Conservation (phyloP, 2,797 vertebrate species). For the Urocyon cinereoargenteus region DNA sequence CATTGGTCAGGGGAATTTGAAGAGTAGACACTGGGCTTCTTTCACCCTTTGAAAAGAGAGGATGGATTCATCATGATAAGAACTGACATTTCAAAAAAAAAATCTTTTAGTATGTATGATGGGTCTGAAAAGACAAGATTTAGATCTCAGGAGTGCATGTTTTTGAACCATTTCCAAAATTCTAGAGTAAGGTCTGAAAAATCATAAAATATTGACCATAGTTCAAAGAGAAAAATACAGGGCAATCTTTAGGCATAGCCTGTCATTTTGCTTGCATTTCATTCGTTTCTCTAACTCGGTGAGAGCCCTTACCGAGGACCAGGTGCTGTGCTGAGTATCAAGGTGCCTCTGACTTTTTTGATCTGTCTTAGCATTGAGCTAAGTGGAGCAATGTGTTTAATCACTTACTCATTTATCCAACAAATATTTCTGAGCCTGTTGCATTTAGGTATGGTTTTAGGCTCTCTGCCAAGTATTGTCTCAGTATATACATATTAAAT, state of each 20-base stretch:
- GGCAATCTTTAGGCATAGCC: neutral
- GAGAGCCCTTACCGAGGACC: neutral
- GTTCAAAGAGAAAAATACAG: neutral
- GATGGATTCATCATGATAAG: neutral
- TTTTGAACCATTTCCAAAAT: slow-evolving; percentile 35
- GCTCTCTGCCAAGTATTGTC: neutral
- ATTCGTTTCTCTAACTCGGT: neutral
- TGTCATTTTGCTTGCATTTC: neutral
- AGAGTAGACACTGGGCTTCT: neutral
- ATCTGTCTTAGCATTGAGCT: neutral
- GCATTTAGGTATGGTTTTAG: neutral
- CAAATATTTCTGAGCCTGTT: neutral
- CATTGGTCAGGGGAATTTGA: neutral
- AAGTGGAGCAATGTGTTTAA: neutral
- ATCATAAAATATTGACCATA: neutral
- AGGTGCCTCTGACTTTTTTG: neutral
- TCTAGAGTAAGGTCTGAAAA: neutral
- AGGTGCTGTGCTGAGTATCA: neutral
- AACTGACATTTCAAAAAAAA: neutral
- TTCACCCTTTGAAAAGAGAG: neutral
- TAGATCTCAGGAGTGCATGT: neutral
- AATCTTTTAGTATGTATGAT: neutral
- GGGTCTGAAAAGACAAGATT: neutral
- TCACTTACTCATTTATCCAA: neutral
- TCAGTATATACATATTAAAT: neutral